Conservation (phyloP, 2,113 vertebrate species). For the Nansenia antarctica region DNA sequence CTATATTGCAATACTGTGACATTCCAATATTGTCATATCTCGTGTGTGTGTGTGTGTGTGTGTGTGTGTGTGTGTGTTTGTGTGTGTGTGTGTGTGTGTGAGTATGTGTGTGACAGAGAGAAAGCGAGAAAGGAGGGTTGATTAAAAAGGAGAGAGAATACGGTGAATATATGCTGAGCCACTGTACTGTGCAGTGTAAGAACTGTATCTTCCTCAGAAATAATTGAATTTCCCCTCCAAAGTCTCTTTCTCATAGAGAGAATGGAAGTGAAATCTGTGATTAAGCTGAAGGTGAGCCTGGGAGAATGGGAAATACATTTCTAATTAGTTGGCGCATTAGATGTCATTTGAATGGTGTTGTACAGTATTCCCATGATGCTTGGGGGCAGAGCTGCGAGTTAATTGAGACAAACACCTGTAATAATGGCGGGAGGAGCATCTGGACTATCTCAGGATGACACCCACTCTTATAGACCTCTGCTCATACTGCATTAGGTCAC, state of each 20-base stretch:
- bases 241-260: conserved; percentile 32
- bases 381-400: conserved; percentile 32
- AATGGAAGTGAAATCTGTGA: conserved; percentile 46
- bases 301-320: conserved; percentile 48
- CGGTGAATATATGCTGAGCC: conserved; percentile 19
- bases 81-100: no score
- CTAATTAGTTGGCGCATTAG: conserved; percentile 51
- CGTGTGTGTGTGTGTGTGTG: no score
- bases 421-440: conserved; percentile 33
- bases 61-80: no score
- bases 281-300: conserved; percentile 55
- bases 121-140: neutral
- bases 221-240: conserved; percentile 52
- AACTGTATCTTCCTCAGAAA: conserved; percentile 34
- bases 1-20: no score
- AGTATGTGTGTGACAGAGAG: no score
- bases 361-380: conserved; percentile 43
- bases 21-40: no score
- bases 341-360: conserved; percentile 44
- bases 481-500: neutral
- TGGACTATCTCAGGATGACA: conserved; percentile 6
- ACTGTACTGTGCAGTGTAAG: conserved; percentile 27
- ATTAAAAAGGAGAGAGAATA: neutral
- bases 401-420: conserved; percentile 47
- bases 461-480: neutral